Evolutionary conservation across 1,140 invertebrate genomes (phyloP).

Genomic region (Euglossa dilemma): DNA sequence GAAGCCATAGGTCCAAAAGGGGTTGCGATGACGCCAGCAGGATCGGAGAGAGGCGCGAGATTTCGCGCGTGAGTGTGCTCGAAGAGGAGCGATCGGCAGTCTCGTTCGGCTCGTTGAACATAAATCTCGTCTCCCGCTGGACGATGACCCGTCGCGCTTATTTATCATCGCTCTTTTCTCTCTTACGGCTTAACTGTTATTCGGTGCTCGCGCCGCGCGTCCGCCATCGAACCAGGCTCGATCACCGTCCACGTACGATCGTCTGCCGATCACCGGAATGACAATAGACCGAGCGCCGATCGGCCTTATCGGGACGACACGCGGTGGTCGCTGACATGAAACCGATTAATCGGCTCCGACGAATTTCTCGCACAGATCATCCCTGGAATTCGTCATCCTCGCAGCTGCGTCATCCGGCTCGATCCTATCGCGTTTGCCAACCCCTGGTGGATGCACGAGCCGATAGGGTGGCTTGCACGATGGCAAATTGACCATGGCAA

Average conservation of each 20-base stretch:
- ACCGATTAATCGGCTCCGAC: no score
- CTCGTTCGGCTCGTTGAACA: constrained; percentile 71
- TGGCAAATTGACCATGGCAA: not conserved
- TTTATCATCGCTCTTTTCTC: constrained; percentile 66
- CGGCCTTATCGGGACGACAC: no score
- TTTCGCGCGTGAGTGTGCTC: constrained; percentile 47
- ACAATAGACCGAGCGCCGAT: not conserved
- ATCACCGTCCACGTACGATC: not conserved
- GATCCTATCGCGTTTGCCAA: not conserved
- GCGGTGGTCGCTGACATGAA: no score
- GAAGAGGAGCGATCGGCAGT: constrained; percentile 48
- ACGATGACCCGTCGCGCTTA: constrained; percentile 74
- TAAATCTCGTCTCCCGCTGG: constrained; percentile 72
- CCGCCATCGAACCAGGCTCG: not conserved
- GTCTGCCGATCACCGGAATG: not conserved
- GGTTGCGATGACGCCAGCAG: constrained; percentile 27
- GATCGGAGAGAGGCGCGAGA: constrained; percentile 3
- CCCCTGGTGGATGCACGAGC: not conserved
- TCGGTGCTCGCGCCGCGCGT: constrained; percentile 34
- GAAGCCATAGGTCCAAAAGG: constrained; percentile 16
- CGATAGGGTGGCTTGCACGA: not conserved
- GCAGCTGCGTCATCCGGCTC: not conserved
- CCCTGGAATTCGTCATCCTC: not conserved
- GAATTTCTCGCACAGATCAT: not conserved
- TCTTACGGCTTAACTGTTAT: constrained; percentile 62